Evolutionary conservation across 2,888 invertebrate species (phyloP), one percentile per base, ranked within the genome.

Genomic region (Cataglyphis rosenhaueri): DNA sequence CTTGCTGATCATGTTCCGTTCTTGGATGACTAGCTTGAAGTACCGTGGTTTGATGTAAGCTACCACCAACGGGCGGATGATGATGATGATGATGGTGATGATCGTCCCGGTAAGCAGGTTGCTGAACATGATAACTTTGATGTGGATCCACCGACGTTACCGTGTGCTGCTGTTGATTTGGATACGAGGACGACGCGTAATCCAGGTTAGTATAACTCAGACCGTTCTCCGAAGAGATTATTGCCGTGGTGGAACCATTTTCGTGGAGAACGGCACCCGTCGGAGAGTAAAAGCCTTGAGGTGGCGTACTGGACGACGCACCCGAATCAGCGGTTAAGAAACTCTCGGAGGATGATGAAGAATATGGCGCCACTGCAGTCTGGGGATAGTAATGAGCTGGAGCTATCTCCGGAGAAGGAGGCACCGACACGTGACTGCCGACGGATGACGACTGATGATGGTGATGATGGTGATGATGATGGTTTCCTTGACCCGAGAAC

Each of bases 141-240:
- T 92, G 92, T 3, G 89, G 88, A 52, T 93, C 93, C 35, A 92
- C 85, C 71, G 91, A 70, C 68, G 89, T 78, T 68, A 86, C 85
- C 21, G 79, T 41, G 52, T 82, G 90, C 35, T 74, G 85, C 8
- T 91, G 91, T 10, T 86, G 87, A 44, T 89, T 84, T 87, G 91
- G 64, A 89, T 92, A 90, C 68, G 92, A 85, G 92, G 95, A 93
- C 75, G 94, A 94, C 4, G 96, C 96, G 91, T 98, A 98, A 94
- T 98, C 98, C 91, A 98, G 95, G 94, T 98, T 98, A 0, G 98
- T 98, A 94, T 98, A 98, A 94, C 98, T 98, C 83, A 98, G 95
- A 0, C 98, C 98, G 61, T 98, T 97, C 92, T 98, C 98, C 0
- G 97, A 97, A 92, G 97, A 97, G 89, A 98, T 98, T 65, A 98